Percentiles rank a stretch among this genome's conserved stretches.
Conservation (phyloP, 2,113 vertebrate genomes). For the Ellobius talpinus region DNA sequence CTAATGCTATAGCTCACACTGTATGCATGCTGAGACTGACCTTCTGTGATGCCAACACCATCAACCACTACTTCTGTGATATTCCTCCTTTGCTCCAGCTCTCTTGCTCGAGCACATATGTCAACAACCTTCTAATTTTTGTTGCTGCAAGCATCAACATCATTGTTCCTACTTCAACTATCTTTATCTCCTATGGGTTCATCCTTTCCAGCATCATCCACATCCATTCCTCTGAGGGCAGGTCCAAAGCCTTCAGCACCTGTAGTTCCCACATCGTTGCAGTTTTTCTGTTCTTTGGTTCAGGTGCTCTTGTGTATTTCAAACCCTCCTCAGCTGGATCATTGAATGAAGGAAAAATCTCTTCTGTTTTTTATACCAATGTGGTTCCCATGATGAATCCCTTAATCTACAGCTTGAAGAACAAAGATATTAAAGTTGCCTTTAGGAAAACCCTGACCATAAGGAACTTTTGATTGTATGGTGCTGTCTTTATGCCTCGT, state of each 20-base stretch:
- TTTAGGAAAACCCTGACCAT: neutral
- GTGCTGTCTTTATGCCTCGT: neutral
- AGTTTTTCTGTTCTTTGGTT: neutral
- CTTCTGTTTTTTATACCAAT: neutral
- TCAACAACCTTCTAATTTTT: neutral
- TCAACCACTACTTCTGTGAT: conserved; percentile 1
- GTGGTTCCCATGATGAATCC: neutral
- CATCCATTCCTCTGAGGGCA: neutral
- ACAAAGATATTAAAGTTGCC: neutral
- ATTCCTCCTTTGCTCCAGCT: neutral
- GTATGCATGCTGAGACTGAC: neutral
- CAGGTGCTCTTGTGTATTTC: neutral
- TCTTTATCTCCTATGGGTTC: neutral
- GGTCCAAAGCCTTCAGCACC: neutral
- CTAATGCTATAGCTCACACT: neutral
- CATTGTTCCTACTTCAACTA: neutral
- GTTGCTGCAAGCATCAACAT: neutral
- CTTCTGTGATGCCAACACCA: neutral
- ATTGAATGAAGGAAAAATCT: neutral
- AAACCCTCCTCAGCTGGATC: neutral
- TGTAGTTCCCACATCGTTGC: neutral
- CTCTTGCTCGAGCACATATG: neutral
- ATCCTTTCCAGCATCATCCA: neutral
- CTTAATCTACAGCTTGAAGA: neutral
- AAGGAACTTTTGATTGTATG: neutral